Evolutionary conservation across 2,797 vertebrate species (phyloP).

Genomic region (Taeniopygia guttata): DNA sequence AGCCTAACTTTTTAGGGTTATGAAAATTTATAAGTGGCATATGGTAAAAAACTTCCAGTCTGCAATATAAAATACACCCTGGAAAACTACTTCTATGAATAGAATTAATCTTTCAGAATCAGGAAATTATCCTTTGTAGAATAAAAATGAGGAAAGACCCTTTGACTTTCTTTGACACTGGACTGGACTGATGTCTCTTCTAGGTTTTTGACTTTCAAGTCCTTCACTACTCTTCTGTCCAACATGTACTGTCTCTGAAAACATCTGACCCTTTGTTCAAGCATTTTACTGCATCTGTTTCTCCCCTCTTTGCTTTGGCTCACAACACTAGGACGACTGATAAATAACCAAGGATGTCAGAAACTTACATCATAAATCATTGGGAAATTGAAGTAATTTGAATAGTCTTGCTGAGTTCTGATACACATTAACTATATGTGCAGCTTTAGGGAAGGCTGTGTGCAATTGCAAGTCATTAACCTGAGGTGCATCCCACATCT

Average conservation of each 20-base stretch:
- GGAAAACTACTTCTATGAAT: slow-evolving; percentile 69
- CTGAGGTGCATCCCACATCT: slow-evolving; percentile 26
- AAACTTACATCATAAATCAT: slow-evolving; percentile 32
- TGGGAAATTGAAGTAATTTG: slow-evolving; percentile 40
- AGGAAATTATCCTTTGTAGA: slow-evolving; percentile 12
- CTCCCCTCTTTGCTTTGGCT: slow-evolving; percentile 27
- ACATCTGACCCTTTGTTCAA: not conserved
- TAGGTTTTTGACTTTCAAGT: not conserved
- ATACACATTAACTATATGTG: not conserved
- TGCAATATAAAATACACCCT: slow-evolving; percentile 54
- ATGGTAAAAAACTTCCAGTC: slow-evolving; percentile 54
- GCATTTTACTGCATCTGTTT: slow-evolving; percentile 11
- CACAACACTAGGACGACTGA: not conserved
- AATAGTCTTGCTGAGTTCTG: slow-evolving; percentile 43
- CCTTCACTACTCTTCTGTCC: not conserved
- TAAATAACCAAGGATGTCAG: slow-evolving; percentile 23
- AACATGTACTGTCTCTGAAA: not conserved
- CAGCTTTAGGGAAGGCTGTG: not conserved
- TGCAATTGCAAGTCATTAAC: slow-evolving; percentile 45
- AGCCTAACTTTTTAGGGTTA: slow-evolving; percentile 8
- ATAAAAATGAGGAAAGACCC: slow-evolving; percentile 4
- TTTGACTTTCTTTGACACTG: not conserved
- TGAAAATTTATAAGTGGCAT: slow-evolving; percentile 39
- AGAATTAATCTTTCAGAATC: slow-evolving; percentile 58
- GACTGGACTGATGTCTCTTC: not conserved